Conservation (phyloP, 2,113 vertebrate genomes). For the Gallinago undulata region DNA sequence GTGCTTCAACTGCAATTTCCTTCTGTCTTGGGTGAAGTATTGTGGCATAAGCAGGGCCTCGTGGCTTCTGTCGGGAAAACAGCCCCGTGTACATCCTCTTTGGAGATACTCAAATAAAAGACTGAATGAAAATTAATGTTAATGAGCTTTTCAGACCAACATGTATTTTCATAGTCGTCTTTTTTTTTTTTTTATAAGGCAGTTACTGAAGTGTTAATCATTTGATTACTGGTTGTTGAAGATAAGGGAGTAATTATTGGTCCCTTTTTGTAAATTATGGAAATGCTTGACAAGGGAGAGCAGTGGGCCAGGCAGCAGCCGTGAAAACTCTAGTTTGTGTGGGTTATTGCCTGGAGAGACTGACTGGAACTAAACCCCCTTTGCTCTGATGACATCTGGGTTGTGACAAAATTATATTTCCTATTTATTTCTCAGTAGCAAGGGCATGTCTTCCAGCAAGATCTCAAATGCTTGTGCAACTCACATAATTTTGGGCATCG, state of each 20-base stretch:
- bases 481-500: not conserved
- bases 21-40: not conserved
- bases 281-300: not conserved
- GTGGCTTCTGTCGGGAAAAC: not conserved
- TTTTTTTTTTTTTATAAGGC: slow-evolving; percentile 6
- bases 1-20: not conserved
- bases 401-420: not conserved
- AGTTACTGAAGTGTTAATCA: slow-evolving; percentile 43
- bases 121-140: not conserved
- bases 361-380: not conserved
- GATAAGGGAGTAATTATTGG: slow-evolving; percentile 23
- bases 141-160: not conserved
- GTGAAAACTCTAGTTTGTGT: not conserved
- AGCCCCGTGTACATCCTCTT: not conserved
- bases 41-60: not conserved
- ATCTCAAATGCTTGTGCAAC: not conserved
- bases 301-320: not conserved
- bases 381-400: not conserved
- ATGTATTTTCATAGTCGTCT: not conserved
- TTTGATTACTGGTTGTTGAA: slow-evolving; percentile 23
- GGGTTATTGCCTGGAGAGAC: not conserved
- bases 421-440: not conserved
- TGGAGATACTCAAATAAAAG: not conserved
- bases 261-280: not conserved
- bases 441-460: not conserved